phyloP scores from a whole-genome alignment of 2,113 vertebrate genomes.

The Carassius gibelio region DNA sequence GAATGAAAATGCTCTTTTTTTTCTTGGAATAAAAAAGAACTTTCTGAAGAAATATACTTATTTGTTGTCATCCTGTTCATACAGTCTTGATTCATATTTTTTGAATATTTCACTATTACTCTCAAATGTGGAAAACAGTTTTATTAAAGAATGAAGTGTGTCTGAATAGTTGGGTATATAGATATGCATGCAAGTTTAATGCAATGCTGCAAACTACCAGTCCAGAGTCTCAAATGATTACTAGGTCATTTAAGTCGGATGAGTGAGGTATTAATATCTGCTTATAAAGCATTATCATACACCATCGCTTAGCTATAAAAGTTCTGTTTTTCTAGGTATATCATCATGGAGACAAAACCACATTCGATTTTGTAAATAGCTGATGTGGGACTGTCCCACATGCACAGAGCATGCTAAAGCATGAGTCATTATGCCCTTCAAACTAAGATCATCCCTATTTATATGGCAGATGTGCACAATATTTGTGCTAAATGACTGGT shows the following conservation, averaged over 20 bases:
- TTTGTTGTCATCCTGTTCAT: conserved; percentile 39
- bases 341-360: background rate
- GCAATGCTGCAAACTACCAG: background rate
- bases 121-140: background rate
- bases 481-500: background rate
- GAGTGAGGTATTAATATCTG: background rate
- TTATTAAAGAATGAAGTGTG: background rate
- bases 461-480: background rate
- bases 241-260: background rate
- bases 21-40: conserved; percentile 79
- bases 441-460: background rate
- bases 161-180: background rate
- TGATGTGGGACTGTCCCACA: conserved; percentile 15
- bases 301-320: background rate
- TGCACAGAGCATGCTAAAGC: background rate
- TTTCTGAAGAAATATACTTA: conserved; percentile 71
- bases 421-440: background rate
- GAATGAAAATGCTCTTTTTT: conserved; percentile 78
- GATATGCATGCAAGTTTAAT: background rate
- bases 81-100: background rate
- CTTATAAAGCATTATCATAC: background rate
- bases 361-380: background rate
- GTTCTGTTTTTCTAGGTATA: background rate
- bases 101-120: background rate
- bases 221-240: background rate